Base-by-base conservation (phyloP, 2,113 vertebrate species). In the Bothrops jararaca region DNA sequence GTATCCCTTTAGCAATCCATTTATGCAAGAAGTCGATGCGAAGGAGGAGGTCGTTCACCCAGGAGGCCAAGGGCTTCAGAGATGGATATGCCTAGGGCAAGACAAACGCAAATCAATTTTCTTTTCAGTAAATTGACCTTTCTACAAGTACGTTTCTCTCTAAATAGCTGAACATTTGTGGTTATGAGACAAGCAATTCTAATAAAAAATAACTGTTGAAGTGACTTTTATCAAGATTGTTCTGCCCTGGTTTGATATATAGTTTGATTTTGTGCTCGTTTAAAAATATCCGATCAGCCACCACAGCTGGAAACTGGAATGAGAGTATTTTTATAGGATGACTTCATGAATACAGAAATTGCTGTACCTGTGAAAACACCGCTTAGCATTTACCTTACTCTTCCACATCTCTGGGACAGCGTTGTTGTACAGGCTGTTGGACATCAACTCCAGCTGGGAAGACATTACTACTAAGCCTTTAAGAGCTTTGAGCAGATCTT, bases 401-500 rank as follows among this genome's bases (percentile, higher is more conserved):
- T 98, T 98, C 99, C 99, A 99, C 95, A 98, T 86, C 92, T 98
- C 98, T 0, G 99, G 99, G 90, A 99, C 98, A 0, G 74, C 23
- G 2, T 99, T 99, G 97, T 97, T 99, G 97, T 98, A 99, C 88
- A 99, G 96, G 96, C 98, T 99, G 93, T 93, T 96, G 90, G 98
- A 98, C 98, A 99, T 99, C 56, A 98, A 97, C 97, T 99, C 98
- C 94, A 99, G 97, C 87, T 98, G 97, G 7, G 97, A 99, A 89
- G 99, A 99, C 98, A 99, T 99, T 95, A 99, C 98, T 0, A 98
- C 98, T 92, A 98, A 97, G 93, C 98, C 98, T 94, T 98, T 98
- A 88, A 99, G 98, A 74, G 98, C 99, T 95, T 98, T 99, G 91
- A 98, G 97, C 56, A 99, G 95, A 94, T 99, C 98, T 88, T 93